Conservation (phyloP, 2,888 invertebrate species). For the Trisateles emortualis region DNA sequence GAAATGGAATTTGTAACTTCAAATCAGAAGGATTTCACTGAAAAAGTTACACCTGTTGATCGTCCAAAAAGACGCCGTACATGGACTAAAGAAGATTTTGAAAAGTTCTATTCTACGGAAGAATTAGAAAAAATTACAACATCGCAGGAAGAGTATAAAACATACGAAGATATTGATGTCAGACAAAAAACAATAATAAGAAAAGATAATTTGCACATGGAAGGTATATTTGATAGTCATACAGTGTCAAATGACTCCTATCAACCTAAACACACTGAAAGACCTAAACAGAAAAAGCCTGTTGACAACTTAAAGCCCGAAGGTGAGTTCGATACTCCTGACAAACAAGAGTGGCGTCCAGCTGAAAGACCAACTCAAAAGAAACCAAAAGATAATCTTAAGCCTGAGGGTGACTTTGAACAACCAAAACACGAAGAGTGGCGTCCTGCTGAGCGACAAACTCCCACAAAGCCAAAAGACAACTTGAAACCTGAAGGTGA, state of each 20-base stretch:
- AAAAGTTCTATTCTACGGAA: conserved; percentile 89
- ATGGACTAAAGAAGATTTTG: conserved; percentile 91
- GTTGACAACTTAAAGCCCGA: conserved; percentile 86
- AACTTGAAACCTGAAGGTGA: conserved; percentile 86
- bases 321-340: conserved; percentile 80
- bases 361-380: conserved; percentile 73
- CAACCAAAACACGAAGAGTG: conserved; percentile 66
- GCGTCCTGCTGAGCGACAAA: conserved; percentile 70
- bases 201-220: conserved; percentile 83
- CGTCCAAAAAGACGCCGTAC: conserved; percentile 88
- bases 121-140: conserved; percentile 87
- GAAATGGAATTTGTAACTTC: conserved; percentile 90
- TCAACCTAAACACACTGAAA: conserved; percentile 71
- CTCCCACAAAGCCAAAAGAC: conserved; percentile 75
- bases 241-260: conserved; percentile 72
- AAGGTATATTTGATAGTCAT: conserved; percentile 82
- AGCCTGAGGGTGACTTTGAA: conserved; percentile 60
- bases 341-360: conserved; percentile 70
- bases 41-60: conserved; percentile 86
- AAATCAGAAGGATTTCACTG: conserved; percentile 87
- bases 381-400: conserved; percentile 79
- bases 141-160: conserved; percentile 89
- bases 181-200: conserved; percentile 72
- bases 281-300: conserved; percentile 84
- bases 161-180: conserved; percentile 87